phyloP scores from a whole-genome alignment of 1,140 invertebrate species.

The Caenorhabditis remanei region DNA sequence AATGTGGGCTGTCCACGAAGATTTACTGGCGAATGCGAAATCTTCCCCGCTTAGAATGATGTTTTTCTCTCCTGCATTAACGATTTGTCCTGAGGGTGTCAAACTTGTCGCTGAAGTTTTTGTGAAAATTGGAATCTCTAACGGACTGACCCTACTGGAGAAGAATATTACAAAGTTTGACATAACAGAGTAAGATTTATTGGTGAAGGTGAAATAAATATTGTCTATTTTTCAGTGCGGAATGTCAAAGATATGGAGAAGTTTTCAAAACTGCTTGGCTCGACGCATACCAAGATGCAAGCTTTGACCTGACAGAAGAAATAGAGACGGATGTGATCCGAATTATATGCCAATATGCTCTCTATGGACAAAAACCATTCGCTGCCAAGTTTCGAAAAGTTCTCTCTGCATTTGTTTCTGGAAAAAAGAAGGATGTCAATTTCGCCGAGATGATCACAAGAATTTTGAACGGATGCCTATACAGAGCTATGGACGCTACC shows the following conservation, averaged over 20 bases:
- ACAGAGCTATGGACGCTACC: not conserved
- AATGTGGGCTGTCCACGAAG: conserved; percentile 23
- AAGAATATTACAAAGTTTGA: not conserved
- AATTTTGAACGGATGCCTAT: conserved; percentile 15
- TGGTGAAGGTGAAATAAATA: not conserved
- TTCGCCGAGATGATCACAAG: not conserved
- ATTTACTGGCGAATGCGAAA: not conserved
- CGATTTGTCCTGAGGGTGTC: not conserved
- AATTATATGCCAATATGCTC: not conserved
- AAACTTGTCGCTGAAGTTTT: not conserved
- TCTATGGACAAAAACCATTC: not conserved
- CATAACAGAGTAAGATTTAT: not conserved
- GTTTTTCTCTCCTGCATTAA: conserved; percentile 1
- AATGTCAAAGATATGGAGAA: conserved; percentile 34
- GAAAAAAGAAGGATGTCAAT: not conserved
- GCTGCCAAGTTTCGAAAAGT: conserved; percentile 19
- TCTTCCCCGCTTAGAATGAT: not conserved
- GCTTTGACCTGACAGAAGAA: conserved; percentile 29
- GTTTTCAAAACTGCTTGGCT: not conserved
- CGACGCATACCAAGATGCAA: not conserved
- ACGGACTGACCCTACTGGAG: conserved; percentile 25
- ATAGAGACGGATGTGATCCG: not conserved
- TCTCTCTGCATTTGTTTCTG: not conserved
- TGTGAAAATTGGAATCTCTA: not conserved
- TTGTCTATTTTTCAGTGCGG: not conserved